A percentile compares a stretch with the other conserved stretches of the same genome.
Conservation (phyloP, 2,113 vertebrate species). For the Xenus cinereus region DNA sequence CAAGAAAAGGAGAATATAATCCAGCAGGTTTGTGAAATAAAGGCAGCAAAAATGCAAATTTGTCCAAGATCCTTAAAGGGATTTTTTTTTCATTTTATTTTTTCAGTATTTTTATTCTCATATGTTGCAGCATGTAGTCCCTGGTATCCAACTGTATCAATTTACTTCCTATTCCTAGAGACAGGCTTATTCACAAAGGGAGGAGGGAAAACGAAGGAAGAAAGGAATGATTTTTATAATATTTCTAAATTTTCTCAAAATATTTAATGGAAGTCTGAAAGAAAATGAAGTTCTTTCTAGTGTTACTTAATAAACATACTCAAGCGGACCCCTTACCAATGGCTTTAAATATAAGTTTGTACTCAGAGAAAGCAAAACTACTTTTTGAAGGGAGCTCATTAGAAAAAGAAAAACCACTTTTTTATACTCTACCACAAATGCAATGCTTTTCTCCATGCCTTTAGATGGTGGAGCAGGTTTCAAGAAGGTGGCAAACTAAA, state of each 20-base stretch:
- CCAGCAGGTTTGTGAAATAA: not conserved
- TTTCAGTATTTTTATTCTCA: not conserved
- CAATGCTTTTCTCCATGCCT: not conserved
- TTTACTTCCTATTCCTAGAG: not conserved
- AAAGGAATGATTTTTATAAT: not conserved
- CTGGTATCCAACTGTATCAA: not conserved
- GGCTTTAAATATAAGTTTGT: not conserved
- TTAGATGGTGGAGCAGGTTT: not conserved
- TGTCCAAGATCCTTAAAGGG: not conserved
- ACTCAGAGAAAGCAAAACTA: not conserved
- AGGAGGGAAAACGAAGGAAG: not conserved
- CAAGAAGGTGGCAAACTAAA: not conserved
- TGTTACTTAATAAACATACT: not conserved
- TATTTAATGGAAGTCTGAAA: not conserved
- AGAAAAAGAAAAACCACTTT: not conserved
- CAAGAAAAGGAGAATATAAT: not conserved
- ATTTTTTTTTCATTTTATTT: not conserved
- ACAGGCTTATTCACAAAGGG: not conserved
- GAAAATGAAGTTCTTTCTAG: not conserved
- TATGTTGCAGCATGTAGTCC: not conserved
- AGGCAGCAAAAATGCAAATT: not conserved
- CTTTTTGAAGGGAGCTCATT: conserved; percentile 12
- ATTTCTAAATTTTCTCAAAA: not conserved
- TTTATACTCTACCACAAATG: not conserved
- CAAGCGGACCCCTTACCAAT: not conserved